phyloP scores from a whole-genome alignment of 2,888 invertebrate genomes.

The Ceratothoa steindachneri region DNA sequence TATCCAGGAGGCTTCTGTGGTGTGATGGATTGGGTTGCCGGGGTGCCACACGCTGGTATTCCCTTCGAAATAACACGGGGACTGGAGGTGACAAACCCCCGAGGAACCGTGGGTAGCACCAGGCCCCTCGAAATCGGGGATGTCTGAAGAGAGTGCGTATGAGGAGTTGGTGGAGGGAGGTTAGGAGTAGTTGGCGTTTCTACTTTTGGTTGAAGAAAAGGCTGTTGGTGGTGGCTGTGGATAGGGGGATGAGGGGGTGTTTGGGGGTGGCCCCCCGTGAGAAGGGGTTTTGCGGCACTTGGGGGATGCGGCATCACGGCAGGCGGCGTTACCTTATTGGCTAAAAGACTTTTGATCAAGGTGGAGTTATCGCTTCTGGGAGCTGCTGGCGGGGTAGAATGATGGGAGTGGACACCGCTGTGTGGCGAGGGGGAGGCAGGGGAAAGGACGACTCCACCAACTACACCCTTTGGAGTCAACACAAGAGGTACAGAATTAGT shows the following conservation, averaged over 20 bases:
- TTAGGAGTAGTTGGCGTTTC: not conserved
- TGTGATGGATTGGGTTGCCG: not conserved
- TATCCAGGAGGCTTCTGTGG: not conserved
- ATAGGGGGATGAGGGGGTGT: not conserved
- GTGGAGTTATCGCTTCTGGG: slow-evolving; percentile 55
- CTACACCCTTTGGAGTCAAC: not conserved
- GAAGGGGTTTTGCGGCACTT: not conserved
- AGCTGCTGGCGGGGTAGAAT: slow-evolving; percentile 13
- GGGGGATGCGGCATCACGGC: not conserved
- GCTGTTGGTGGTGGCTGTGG: not conserved
- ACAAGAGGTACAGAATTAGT: slow-evolving; percentile 4
- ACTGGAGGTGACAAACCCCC: not conserved
- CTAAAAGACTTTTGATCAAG: slow-evolving; percentile 86
- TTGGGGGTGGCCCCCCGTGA: slow-evolving; percentile 11
- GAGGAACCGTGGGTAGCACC: not conserved
- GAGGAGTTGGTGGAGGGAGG: no score
- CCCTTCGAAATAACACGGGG: not conserved
- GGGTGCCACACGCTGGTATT: not conserved
- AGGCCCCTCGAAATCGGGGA: not conserved
- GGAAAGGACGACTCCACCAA: not conserved
- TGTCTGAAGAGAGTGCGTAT: not conserved
- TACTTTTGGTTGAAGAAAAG: not conserved
- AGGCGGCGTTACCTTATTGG: slow-evolving; percentile 76
- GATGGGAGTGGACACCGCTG: slow-evolving; percentile 3
- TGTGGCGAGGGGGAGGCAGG: slow-evolving; percentile 12